Conservation (phyloP, 2,888 invertebrate species). For the Torymus aiolomorphi region DNA sequence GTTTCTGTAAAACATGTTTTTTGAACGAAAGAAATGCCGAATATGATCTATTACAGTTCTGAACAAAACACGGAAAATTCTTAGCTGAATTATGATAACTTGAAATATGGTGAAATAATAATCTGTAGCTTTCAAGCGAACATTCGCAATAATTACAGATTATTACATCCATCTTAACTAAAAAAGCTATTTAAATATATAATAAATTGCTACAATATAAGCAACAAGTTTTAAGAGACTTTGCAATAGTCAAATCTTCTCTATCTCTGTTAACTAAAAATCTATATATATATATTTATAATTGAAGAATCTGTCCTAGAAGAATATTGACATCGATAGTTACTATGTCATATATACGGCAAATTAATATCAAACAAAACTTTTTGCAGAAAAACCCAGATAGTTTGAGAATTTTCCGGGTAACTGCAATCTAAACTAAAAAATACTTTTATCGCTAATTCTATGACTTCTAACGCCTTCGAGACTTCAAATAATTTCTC, state of each 20-base stretch:
- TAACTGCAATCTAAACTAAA: slow-evolving; percentile 4
- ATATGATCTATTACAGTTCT: slow-evolving; percentile 22
- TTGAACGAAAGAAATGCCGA: not conserved
- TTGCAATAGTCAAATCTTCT: too few species aligned
- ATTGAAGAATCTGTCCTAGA: not conserved
- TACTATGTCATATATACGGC: not conserved
- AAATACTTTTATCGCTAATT: not conserved
- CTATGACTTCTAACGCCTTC: not conserved
- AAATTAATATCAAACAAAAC: not conserved
- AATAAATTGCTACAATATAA: too few species aligned
- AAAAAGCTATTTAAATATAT: not conserved
- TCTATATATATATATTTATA: too few species aligned
- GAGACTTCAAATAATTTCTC: not conserved
- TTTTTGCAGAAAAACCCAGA: not conserved
- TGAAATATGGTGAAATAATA: slow-evolving; percentile 14
- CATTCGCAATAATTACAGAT: slow-evolving; percentile 10
- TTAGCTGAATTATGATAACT: not conserved
- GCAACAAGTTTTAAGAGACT: too few species aligned
- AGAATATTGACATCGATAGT: not conserved
- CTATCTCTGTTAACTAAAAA: too few species aligned
- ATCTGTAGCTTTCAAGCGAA: slow-evolving; percentile 4
- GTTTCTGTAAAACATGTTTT: slow-evolving; percentile 21
- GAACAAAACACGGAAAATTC: slow-evolving; percentile 15
- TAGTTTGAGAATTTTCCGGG: not conserved
- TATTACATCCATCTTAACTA: not conserved